phyloP scores from a whole-genome alignment of 2,113 vertebrate species.

The Falcunculus frontatus region DNA sequence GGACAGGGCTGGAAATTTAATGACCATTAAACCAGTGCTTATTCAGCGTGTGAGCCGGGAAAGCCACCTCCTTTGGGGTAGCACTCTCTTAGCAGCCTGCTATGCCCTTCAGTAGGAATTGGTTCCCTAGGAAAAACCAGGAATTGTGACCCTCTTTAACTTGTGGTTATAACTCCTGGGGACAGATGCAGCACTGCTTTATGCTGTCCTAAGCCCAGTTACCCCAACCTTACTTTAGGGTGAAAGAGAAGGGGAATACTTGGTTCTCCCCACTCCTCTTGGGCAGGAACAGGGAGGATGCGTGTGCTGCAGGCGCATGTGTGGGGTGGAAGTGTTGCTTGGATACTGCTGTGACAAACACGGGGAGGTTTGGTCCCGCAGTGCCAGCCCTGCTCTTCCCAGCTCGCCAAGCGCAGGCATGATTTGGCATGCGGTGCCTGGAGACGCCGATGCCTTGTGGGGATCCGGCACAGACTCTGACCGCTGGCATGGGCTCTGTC shows the following conservation, averaged over 20 bases:
- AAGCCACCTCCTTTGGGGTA: not conserved
- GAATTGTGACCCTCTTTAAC: not conserved
- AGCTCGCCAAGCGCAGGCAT: rapidly evolving
- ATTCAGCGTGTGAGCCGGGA: not conserved
- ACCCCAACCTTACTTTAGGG: rapidly evolving
- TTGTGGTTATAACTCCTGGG: not conserved
- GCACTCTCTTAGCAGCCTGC: not conserved
- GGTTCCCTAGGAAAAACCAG: not conserved
- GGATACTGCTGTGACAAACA: constrained; percentile 24
- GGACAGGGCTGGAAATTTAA: not conserved
- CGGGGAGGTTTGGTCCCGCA: not conserved
- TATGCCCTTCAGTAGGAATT: not conserved
- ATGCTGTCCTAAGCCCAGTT: not conserved
- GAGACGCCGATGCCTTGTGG: rapidly evolving
- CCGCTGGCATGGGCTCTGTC: not conserved
- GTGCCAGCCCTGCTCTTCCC: not conserved
- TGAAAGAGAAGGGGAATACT: not conserved
- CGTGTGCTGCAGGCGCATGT: not conserved
- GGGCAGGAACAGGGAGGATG: not conserved
- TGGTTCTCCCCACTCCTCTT: rapidly evolving
- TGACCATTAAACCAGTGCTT: not conserved
- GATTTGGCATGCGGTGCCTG: rapidly evolving
- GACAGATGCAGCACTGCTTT: not conserved
- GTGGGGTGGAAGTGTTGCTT: constrained; percentile 38
- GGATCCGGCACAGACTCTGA: not conserved